Evolutionary conservation across 2,888 invertebrate genomes (phyloP).

Genomic region (Dichetophora obliterata): DNA sequence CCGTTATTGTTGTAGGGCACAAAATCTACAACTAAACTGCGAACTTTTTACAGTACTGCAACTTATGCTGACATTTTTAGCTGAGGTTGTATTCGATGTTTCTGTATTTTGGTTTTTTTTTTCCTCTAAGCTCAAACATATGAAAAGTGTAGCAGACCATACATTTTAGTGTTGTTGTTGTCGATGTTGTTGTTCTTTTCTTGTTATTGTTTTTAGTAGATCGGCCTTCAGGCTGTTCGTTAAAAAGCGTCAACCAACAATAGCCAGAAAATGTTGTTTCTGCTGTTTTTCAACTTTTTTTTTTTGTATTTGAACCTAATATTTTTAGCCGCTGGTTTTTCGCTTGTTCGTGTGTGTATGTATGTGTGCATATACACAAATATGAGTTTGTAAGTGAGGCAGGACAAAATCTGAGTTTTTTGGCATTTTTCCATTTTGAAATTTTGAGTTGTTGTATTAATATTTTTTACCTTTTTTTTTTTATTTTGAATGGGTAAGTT

Average conservation of each 20-base stretch:
- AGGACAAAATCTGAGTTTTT: neutral
- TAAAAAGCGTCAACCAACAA: neutral
- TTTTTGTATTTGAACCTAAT: neutral
- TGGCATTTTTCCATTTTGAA: conserved; percentile 11
- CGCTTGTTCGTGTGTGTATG: neutral
- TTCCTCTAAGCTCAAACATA: neutral
- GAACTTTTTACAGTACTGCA: neutral
- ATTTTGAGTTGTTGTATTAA: neutral
- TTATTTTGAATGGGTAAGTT: neutral
- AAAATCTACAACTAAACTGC: neutral
- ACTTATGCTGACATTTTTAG: neutral
- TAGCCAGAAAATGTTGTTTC: too few species aligned
- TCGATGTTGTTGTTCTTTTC: neutral
- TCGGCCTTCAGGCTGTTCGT: neutral
- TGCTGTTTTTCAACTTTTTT: neutral
- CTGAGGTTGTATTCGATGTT: neutral
- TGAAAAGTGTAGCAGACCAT: neutral
- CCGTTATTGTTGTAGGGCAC: neutral
- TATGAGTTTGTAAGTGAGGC: neutral
- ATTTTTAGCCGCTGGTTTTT: conserved; percentile 19
- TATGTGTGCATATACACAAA: too few species aligned
- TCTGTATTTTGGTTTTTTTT: neutral
- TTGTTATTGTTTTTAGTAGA: neutral
- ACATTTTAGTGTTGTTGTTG: neutral
- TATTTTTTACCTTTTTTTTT: neutral